Evolutionary conservation across 2,888 invertebrate species (phyloP).

Genomic region (Girardia tigrina): DNA sequence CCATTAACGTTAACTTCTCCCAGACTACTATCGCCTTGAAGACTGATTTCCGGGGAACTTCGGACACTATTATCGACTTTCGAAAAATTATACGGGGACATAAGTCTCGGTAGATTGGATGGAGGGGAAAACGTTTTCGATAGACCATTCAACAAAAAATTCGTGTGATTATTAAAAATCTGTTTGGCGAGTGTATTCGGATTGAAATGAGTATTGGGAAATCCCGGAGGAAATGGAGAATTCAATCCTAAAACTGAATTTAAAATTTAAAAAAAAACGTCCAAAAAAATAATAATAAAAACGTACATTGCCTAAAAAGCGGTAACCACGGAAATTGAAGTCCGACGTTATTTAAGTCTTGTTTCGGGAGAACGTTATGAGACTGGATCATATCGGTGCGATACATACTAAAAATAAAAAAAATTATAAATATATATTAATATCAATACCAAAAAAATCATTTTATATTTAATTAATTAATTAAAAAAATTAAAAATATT

Average conservation of each 20-base stretch:
- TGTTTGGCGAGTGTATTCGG: neutral
- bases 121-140: neutral
- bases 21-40: neutral
- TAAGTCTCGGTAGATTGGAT: neutral
- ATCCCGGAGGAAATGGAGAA: neutral
- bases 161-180: neutral
- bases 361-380: neutral
- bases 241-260: neutral
- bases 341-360: neutral
- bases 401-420: neutral
- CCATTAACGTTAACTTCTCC: neutral
- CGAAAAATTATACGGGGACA: conserved; percentile 5
- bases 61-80: conserved; percentile 4
- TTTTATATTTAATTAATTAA: neutral
- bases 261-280: neutral
- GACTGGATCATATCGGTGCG: neutral
- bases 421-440: neutral
- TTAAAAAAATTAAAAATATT: neutral
- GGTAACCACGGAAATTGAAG: conserved; percentile 10
- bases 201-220: neutral
- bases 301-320: conserved; percentile 1
- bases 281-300: neutral
- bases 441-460: neutral
- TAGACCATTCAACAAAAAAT: conserved; percentile 13
- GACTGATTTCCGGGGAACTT: neutral